Base-by-base conservation (phyloP, 2,113 vertebrate genomes). In the Cyphomyrus discorhynchus region DNA sequence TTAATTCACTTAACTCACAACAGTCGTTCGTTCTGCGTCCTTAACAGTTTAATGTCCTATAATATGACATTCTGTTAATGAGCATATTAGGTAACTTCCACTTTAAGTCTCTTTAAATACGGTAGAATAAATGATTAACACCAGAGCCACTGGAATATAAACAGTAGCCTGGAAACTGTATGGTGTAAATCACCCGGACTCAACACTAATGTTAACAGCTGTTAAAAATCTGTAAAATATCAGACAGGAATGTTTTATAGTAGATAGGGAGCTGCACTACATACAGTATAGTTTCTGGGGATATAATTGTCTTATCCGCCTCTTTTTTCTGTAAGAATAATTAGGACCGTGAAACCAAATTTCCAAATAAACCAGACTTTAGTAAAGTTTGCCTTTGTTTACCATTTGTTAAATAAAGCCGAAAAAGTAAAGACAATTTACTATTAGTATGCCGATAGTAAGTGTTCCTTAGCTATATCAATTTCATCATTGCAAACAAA, bases 161-260 rank as follows among this genome's bases (percentile, higher is more conserved):
- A 70, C 10, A 31, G 10, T 53, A 47, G 45, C 24, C 84, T 52
- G 84, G 6, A 53, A 86, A 86, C 27, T 50, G 11, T 13, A 86
- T 3, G 49, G 11, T 0, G 31, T 86, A 27, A 86, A 86, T 50
- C 84, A 86, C 46, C 45, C 7, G 42, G n/a, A 86, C 27, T 50
- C 39, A 88, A 31, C 39, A 82, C 39, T 90, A 47, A 46, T 27
- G 49, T 49, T 89, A 39, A 66, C 47, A 52, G 85, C 7, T 19
- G 84, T 88, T 39, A 86, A 45, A 91, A 85, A 62, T 49, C 53
- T 58, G 24, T 49, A 80, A 87, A 88, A 21, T 86, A 27, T 88
- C 50, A 70, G 91, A 62, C 89, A 53, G 50, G 53, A 87, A 39
- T n/a, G 85, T n/a, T 56, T 17, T 87, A 87, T 35, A 31, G 50